Conservation (phyloP, 2,113 vertebrate species). For the Perccottus glenii region DNA sequence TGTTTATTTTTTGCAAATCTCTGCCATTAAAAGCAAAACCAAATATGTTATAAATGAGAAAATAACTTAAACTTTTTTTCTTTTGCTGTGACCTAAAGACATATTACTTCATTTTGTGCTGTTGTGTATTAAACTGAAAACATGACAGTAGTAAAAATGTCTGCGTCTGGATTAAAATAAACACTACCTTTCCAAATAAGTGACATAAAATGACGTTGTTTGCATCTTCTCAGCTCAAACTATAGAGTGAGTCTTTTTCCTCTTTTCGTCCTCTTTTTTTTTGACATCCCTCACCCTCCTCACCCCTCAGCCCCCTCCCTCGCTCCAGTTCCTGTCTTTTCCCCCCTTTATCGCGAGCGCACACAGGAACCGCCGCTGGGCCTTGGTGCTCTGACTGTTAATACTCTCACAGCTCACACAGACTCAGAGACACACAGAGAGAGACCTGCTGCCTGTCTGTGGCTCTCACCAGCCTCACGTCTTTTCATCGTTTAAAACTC, state of each 20-base stretch:
- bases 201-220: not conserved
- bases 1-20: no score
- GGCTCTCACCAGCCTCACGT: conserved; percentile 65
- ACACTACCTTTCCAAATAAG: no score
- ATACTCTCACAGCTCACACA: conserved; percentile 70
- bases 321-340: conserved; percentile 79
- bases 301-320: conserved; percentile 13
- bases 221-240: not conserved
- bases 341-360: conserved; percentile 80
- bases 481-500: conserved; percentile 72
- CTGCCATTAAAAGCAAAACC: no score
- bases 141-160: no score
- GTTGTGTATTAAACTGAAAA: no score
- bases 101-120: no score
- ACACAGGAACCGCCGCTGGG: conserved; percentile 85
- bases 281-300: conserved; percentile 18
- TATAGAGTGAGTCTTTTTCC: no score
- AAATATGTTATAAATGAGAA: no score
- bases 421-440: conserved; percentile 33
- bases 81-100: no score
- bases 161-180: no score
- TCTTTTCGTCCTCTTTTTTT: conserved; percentile 42
- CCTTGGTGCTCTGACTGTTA: conserved; percentile 79
- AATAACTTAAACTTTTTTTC: no score
- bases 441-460: conserved; percentile 66